Evolutionary conservation across 2,888 invertebrate species (phyloP).

Genomic region (Melieria crassipennis): DNA sequence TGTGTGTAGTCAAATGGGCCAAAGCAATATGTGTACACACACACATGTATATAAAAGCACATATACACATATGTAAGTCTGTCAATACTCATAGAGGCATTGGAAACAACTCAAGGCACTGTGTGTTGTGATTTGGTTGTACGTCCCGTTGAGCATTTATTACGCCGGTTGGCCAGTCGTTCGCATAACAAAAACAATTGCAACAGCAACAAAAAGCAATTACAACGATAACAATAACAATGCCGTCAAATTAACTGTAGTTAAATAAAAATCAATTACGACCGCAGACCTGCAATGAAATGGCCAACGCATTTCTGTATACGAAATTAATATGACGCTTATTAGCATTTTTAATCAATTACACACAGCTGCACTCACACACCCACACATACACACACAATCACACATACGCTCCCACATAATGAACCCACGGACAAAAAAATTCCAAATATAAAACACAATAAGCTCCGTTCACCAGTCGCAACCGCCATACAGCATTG

Average conservation of each 20-base stretch:
- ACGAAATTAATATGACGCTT: conserved; percentile 25
- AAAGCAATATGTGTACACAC: not conserved
- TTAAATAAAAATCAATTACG: not conserved
- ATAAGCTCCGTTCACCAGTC: too few relatives aligned
- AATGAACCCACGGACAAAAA: too few relatives aligned
- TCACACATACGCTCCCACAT: too few relatives aligned
- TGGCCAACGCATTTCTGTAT: conserved; percentile 14
- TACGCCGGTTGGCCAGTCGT: not conserved
- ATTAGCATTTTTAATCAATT: conserved; percentile 32
- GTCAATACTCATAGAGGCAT: too few relatives aligned
- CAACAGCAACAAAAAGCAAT: conserved; percentile 8
- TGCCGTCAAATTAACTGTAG: not conserved
- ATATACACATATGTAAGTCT: not conserved
- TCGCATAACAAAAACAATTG: not conserved
- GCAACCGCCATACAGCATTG: too few relatives aligned
- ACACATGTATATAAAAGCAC: not conserved
- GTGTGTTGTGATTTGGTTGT: too few relatives aligned
- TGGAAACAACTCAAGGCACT: too few relatives aligned
- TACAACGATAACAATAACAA: conserved; percentile 10
- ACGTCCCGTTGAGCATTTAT: not conserved
- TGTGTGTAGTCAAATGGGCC: too few relatives aligned
- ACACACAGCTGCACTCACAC: not conserved
- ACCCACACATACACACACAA: too few relatives aligned
- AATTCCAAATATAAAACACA: too few relatives aligned
- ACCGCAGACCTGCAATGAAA: not conserved